A percentile compares a stretch with the other conserved stretches of the same genome.
Conservation (phyloP, 2,888 invertebrate species). For the Capitulum mitella region DNA sequence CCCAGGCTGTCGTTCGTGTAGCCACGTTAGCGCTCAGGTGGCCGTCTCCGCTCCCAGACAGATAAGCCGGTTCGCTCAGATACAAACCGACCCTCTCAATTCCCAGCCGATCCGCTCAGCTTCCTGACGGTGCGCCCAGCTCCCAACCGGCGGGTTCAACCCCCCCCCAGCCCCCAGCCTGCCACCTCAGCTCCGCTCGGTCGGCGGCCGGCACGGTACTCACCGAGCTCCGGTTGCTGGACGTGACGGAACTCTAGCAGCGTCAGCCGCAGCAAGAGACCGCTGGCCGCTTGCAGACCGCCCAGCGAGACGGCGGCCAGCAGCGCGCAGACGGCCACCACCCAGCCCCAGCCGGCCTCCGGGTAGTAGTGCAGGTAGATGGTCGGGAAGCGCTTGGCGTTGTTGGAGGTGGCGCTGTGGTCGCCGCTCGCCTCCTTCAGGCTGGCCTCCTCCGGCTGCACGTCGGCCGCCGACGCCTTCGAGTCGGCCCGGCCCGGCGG, state of each 20-base stretch:
- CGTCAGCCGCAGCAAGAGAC: constrained; percentile 39
- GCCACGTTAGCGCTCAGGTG: too few relatives aligned
- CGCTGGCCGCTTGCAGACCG: constrained; percentile 61
- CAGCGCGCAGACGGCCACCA: constrained; percentile 63
- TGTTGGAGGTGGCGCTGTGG: constrained; percentile 21
- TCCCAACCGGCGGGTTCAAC: too few relatives aligned
- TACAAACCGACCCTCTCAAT: too few relatives aligned
- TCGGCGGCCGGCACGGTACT: neutral
- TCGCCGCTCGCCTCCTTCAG: neutral
- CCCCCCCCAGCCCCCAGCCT: too few relatives aligned
- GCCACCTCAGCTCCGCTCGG: too few relatives aligned
- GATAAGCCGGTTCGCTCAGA: too few relatives aligned
- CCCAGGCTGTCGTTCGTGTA: too few relatives aligned
- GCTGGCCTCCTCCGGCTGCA: neutral
- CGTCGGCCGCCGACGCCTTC: neutral
- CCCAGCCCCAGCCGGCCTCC: constrained; percentile 77
- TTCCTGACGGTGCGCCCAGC: too few relatives aligned
- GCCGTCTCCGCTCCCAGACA: too few relatives aligned
- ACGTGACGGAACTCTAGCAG: neutral
- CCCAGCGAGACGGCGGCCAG: constrained; percentile 65
- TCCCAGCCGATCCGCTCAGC: too few relatives aligned
- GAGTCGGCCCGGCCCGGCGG: neutral
- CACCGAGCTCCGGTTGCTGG: neutral
- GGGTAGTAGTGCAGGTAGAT: constrained; percentile 39
- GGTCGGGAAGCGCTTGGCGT: constrained; percentile 22